Percentiles rank a stretch among this genome's conserved stretches.
phyloP scores from a whole-genome alignment of 2,113 vertebrate genomes.

The Dicerorhinus sumatrensis region DNA sequence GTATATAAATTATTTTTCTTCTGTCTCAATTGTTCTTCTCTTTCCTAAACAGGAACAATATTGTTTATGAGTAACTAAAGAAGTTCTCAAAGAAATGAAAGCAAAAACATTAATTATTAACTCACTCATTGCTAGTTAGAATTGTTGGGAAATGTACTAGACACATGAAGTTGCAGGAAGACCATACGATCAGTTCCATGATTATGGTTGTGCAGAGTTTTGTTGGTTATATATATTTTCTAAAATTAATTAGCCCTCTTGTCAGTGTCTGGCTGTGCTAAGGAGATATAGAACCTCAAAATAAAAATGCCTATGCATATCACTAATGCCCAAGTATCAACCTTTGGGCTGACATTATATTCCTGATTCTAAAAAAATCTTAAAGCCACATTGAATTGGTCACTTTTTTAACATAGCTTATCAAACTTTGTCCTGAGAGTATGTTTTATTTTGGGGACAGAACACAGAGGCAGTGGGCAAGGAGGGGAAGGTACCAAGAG shows the following conservation, averaged over 20 bases:
- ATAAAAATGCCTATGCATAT: not conserved
- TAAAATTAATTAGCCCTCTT: not conserved
- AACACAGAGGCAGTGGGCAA: not conserved
- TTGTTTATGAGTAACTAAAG: not conserved
- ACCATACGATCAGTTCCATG: not conserved
- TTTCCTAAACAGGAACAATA: not conserved
- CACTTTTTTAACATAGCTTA: not conserved
- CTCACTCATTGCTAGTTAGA: not conserved
- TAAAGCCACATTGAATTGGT: not conserved
- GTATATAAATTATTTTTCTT: not conserved
- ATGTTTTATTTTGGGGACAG: not conserved
- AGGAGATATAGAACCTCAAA: not conserved
- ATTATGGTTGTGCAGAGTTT: not conserved
- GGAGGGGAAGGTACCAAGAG: not conserved
- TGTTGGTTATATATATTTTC: not conserved
- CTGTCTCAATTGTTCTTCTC: not conserved
- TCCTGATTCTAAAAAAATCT: not conserved
- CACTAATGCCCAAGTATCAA: not conserved
- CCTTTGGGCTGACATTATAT: not conserved
- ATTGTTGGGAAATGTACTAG: not conserved
- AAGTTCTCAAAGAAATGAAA: not conserved
- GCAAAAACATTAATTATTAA: not conserved
- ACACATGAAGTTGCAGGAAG: not conserved
- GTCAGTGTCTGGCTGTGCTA: not conserved
- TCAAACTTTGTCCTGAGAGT: not conserved